These are phyloP conservation scores for Eumerus sabulonum DNA, from an alignment of 2,888 invertebrate genomes.

Conservation along the genomic window DNA sequence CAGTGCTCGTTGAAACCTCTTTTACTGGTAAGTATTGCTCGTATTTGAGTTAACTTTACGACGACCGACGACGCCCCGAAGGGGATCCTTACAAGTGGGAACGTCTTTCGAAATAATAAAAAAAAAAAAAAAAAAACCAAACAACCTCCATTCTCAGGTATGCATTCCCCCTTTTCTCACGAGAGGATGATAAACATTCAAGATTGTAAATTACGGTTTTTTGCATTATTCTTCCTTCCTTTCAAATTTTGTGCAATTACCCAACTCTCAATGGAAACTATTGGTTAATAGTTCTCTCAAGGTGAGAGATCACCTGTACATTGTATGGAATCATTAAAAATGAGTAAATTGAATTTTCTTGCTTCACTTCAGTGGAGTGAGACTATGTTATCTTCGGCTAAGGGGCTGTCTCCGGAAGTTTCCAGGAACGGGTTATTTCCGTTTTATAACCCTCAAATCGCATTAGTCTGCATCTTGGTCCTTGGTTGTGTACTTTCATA, in stretches of 20 bases:
- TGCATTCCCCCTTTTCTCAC: slow-evolving; percentile 4
- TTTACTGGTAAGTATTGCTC: neutral
- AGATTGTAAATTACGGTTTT: slow-evolving; percentile 58
- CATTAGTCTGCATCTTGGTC: slow-evolving; percentile 48
- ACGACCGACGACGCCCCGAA: slow-evolving; percentile 21
- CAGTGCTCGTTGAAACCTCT: too few relatives aligned
- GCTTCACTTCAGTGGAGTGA: neutral
- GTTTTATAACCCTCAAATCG: slow-evolving; percentile 51
- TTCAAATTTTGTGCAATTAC: slow-evolving; percentile 45
- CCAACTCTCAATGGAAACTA: slow-evolving; percentile 31
- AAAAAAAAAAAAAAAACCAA: too few relatives aligned
- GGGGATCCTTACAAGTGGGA: slow-evolving; percentile 20
- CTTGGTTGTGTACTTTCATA: slow-evolving; percentile 37
- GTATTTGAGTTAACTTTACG: slow-evolving; percentile 53
- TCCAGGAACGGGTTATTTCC: slow-evolving; percentile 48
- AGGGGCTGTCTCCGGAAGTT: slow-evolving; percentile 12
- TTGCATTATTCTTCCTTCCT: neutral
- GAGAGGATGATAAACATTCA: slow-evolving; percentile 54
- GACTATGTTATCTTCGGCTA: neutral
- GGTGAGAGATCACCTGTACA: slow-evolving; percentile 40
- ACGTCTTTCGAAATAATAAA: slow-evolving; percentile 38
- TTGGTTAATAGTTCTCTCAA: slow-evolving; percentile 52
- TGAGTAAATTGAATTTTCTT: slow-evolving; percentile 55
- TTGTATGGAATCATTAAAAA: slow-evolving; percentile 46
- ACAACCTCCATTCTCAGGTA: too few relatives aligned